Evolutionary conservation across 2,113 vertebrate species (phyloP).

Genomic region (Poeciliopsis retropinna): DNA sequence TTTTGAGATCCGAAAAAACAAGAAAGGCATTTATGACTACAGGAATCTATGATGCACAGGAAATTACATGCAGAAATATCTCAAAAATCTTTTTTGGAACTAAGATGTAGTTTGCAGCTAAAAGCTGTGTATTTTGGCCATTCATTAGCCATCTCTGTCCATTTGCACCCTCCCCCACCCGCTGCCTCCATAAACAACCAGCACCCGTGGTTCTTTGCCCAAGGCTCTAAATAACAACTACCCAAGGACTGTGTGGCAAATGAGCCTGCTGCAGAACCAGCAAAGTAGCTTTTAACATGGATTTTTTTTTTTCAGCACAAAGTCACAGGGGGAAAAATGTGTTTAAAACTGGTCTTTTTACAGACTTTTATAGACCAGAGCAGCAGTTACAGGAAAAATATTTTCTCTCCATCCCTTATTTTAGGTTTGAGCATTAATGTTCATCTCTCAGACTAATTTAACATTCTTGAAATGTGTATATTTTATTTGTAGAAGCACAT

Average conservation of each 20-base stretch:
- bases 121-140: not conserved
- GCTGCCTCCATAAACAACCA: conserved; percentile 35
- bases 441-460: not conserved
- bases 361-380: conserved; percentile 20
- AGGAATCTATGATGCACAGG: not conserved
- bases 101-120: not conserved
- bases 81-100: not conserved
- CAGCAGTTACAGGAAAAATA: conserved; percentile 13
- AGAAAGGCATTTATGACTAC: too few species aligned
- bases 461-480: not conserved
- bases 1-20: not conserved
- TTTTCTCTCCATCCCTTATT: conserved; percentile 1
- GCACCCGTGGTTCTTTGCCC: conserved; percentile 46
- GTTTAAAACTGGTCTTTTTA: conserved; percentile 35
- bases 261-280: conserved; percentile 40
- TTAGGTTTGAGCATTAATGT: conserved; percentile 1
- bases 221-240: conserved; percentile 53
- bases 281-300: conserved; percentile 49
- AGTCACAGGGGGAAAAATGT: conserved; percentile 13
- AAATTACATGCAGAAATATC: not conserved
- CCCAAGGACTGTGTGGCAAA: conserved; percentile 46
- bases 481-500: not conserved
- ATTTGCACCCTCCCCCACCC: conserved; percentile 7
- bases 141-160: conserved; percentile 12
- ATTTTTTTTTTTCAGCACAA: conserved; percentile 13